phyloP scores from a whole-genome alignment of 2,113 vertebrate genomes.

The Psephotus haematonotus region DNA sequence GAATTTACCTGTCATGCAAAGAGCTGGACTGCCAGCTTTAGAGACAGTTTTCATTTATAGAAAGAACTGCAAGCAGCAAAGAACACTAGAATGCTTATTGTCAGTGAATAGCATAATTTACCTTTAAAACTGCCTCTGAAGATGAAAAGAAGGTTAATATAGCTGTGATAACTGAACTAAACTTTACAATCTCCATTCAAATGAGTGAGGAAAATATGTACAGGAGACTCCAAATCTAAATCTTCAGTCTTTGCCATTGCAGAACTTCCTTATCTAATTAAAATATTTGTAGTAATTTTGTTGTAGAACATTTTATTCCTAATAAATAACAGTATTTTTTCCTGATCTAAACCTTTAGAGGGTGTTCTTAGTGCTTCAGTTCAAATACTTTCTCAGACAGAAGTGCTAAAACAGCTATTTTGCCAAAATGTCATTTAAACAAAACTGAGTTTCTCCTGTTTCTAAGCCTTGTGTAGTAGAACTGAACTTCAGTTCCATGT shows the following conservation, averaged over 20 bases:
- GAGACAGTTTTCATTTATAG: constrained; percentile 15
- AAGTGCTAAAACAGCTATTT: neutral
- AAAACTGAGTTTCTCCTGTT: neutral
- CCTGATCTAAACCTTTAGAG: neutral
- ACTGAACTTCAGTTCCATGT: neutral
- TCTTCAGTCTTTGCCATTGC: neutral
- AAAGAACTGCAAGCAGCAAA: constrained; percentile 6
- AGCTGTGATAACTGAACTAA: neutral
- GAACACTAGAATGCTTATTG: neutral
- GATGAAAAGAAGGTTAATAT: constrained; percentile 14
- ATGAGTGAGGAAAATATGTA: neutral
- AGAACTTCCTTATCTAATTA: neutral
- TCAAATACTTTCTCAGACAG: neutral
- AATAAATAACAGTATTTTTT: neutral
- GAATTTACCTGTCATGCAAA: constrained; percentile 33
- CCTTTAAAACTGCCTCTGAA: neutral
- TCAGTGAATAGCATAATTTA: constrained; percentile 4
- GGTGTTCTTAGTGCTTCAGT: neutral
- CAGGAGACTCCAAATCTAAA: neutral
- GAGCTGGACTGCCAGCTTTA: neutral
- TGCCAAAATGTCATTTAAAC: neutral
- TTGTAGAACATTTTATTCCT: neutral
- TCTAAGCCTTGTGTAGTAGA: neutral
- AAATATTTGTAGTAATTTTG: neutral
- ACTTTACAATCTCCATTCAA: neutral